Evolutionary conservation across 35 echinoderm and acorn worm species (phyloP).

Genomic region (Holothuria glaberrima): DNA sequence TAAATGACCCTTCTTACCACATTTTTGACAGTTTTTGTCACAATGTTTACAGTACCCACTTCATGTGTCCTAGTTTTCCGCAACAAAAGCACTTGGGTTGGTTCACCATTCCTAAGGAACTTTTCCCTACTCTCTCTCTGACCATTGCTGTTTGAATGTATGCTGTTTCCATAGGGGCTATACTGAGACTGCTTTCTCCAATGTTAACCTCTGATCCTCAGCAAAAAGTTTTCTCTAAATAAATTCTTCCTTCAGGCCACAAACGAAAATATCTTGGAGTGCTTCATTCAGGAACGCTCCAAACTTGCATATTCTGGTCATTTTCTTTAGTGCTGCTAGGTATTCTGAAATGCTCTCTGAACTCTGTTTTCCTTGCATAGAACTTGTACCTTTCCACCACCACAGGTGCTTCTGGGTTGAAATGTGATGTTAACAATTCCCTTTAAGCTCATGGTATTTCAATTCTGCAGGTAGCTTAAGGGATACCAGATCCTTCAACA

Average conservation of each 20-base stretch:
- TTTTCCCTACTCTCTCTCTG: not conserved
- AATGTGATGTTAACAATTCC: not conserved
- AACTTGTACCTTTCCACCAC: not conserved
- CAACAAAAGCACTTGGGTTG: too few species aligned
- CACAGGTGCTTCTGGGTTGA: too few species aligned
- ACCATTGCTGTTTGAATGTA: not conserved
- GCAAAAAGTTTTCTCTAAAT: not conserved
- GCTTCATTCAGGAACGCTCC: too few species aligned
- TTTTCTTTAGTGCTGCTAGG: too few species aligned
- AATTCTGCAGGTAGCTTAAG: not conserved
- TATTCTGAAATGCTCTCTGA: not conserved
- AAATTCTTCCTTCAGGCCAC: too few species aligned
- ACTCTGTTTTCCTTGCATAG: not conserved
- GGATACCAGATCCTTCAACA: too few species aligned
- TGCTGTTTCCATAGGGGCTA: not conserved
- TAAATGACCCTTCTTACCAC: slow-evolving; percentile 6
- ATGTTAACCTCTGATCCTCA: not conserved
- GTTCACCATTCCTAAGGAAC: not conserved
- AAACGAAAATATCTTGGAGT: too few species aligned
- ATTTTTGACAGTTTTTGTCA: not conserved
- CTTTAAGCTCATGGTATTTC: not conserved
- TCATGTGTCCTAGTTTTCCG: too few species aligned
- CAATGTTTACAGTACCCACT: too few species aligned
- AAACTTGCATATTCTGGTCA: too few species aligned
- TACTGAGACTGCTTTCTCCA: too few species aligned